Conservation (phyloP, 2,113 vertebrate genomes). For the Aramus guarauna region DNA sequence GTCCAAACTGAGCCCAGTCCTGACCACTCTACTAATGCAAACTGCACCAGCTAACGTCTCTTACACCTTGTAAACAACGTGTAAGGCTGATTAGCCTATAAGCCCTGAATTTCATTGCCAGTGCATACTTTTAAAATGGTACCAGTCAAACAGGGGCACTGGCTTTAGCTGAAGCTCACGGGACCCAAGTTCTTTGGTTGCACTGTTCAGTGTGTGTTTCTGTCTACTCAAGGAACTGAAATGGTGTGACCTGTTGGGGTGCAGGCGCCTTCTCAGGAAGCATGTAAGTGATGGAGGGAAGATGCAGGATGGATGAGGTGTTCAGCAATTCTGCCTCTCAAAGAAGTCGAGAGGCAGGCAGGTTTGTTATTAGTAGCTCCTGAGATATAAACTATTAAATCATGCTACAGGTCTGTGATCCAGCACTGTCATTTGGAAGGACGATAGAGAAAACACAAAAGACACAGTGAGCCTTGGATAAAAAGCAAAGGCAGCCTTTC, state of each 20-base stretch:
- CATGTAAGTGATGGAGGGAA: accelerated
- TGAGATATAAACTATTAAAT: not conserved
- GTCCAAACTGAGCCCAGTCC: not conserved
- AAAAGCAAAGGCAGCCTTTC: not conserved
- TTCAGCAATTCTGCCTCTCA: not conserved
- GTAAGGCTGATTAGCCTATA: not conserved
- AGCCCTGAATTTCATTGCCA: not conserved
- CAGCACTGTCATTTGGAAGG: not conserved
- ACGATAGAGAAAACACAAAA: not conserved
- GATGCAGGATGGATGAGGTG: not conserved
- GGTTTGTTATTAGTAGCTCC: not conserved
- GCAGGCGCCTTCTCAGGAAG: not conserved
- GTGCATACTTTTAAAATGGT: not conserved
- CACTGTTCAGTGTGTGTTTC: accelerated
- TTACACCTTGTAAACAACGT: not conserved
- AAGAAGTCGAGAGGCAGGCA: not conserved
- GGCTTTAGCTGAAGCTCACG: not conserved
- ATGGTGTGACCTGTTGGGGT: not conserved
- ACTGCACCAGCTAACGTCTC: not conserved
- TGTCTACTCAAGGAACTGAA: accelerated
- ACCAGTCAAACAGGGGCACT: not conserved
- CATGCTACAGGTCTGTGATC: not conserved
- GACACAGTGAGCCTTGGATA: not conserved
- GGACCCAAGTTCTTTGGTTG: not conserved
- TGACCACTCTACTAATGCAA: not conserved